These are phyloP conservation scores for Synergus itoensis DNA, from an alignment of 2,888 invertebrate species.

Conservation along the genomic window DNA sequence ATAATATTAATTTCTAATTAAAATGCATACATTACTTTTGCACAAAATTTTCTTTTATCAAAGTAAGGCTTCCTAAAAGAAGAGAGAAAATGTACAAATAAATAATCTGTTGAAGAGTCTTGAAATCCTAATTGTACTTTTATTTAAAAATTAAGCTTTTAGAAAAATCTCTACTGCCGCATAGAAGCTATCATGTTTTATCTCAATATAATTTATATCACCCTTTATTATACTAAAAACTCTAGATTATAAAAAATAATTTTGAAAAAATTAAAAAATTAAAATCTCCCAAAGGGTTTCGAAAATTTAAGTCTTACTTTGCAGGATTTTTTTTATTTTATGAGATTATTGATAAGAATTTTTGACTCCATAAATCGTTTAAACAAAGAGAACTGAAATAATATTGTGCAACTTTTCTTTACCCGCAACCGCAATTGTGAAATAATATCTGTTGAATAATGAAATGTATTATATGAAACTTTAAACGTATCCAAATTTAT, in stretches of 20 bases:
- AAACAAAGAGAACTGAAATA: conserved; percentile 1
- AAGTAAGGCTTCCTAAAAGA: background rate
- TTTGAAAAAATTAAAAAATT: background rate
- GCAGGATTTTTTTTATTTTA: background rate
- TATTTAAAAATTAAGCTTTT: background rate
- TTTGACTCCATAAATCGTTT: background rate
- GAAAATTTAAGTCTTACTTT: background rate
- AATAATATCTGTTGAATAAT: background rate
- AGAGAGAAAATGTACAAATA: background rate
- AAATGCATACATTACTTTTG: background rate
- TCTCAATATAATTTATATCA: background rate
- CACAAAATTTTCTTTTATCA: background rate
- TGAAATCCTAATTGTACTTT: background rate
- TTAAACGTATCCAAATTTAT: background rate
- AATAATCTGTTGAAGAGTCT: background rate
- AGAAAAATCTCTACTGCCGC: background rate
- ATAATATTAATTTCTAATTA: background rate
- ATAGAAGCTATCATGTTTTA: background rate
- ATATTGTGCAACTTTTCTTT: background rate
- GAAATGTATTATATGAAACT: conserved; percentile 26
- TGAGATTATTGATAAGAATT: background rate
- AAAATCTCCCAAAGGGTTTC: background rate
- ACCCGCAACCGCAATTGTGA: background rate
- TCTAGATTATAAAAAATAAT: background rate
- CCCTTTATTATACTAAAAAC: background rate